These are phyloP conservation scores for Sciurus vulgaris DNA, from an alignment of 2,797 vertebrate species.

Conservation along the genomic window DNA sequence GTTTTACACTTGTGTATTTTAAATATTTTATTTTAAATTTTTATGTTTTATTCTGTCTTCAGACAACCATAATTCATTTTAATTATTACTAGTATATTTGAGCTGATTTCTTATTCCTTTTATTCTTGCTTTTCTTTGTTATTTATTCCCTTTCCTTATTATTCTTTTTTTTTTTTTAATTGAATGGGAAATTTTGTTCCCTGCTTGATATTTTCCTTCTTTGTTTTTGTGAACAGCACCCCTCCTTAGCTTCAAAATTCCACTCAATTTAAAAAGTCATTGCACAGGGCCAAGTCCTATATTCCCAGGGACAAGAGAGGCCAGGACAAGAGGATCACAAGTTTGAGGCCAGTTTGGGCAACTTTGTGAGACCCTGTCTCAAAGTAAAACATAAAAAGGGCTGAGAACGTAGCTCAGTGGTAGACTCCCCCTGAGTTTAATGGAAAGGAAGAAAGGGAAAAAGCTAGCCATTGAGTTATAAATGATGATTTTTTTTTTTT, in stretches of 20 bases:
- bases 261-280: not conserved
- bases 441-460: too few relatives aligned
- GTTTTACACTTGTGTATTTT: not conserved
- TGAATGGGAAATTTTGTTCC: not conserved
- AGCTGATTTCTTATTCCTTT: not conserved
- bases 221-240: too few relatives aligned
- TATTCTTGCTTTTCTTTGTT: not conserved
- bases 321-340: too few relatives aligned
- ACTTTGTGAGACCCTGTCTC: too few relatives aligned
- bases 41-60: not conserved
- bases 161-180: not conserved
- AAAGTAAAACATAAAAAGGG: too few relatives aligned
- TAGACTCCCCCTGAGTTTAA: too few relatives aligned
- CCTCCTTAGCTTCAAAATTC: not conserved
- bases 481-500: not conserved
- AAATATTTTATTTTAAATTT: not conserved
- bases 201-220: too few relatives aligned
- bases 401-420: too few relatives aligned
- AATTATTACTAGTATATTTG: not conserved
- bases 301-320: too few relatives aligned
- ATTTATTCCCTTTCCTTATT: not conserved
- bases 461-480: too few relatives aligned
- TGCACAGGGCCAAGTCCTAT: not conserved
- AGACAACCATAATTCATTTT: not conserved
- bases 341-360: too few relatives aligned